Base-by-base conservation (phyloP, 2,113 vertebrate genomes). In the Oreotrochilus melanogaster region DNA sequence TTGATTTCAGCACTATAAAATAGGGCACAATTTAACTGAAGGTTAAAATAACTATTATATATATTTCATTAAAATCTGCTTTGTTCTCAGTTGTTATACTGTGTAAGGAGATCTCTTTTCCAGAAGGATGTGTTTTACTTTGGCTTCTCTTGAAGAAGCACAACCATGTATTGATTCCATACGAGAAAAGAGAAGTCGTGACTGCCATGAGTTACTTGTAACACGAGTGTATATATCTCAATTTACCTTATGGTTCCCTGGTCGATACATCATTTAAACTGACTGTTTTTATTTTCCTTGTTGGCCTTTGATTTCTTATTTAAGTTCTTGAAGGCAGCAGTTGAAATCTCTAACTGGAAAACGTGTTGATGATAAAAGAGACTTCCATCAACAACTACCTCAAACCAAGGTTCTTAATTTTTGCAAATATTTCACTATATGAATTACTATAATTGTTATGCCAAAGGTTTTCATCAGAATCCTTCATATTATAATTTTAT, bases 221-320 rank as follows among this genome's bases (percentile, higher is more conserved):
- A 60, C 27, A 0, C 57, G n/a, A 76, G 50, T 48, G 64, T 76
- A 11, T 85, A 25, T 93, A 85, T 96, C 83, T 95, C 92, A 92
- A 89, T 92, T 95, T 95, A 64, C 48, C 73, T 93, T 93, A 94
- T 51, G 28, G 75, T 86, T 90, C 79, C 75, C 86, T 91, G 83
- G 89, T 96, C 15, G 17, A 87, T 93, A 65, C 65, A 81, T 95
- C 91, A 91, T 95, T 94, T 95, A 91, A 93, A 92, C 65, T 87
- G 89, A 84, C 86, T 86, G 43, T 4, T 87, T 95, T 93, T 95
- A 92, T 96, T 95, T 95, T 93, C 48, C 73, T 92, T 31, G 27
- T 89, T 95, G 89, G 73, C 61, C 57, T 95, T 95, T 87, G 80
- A 91, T 93, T 95, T 93, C 91, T 95, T 92, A 45, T 84, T 94